These are phyloP conservation scores for Yponomeuta cagnagella DNA, from an alignment of 2,888 invertebrate genomes.

Conservation along the genomic window DNA sequence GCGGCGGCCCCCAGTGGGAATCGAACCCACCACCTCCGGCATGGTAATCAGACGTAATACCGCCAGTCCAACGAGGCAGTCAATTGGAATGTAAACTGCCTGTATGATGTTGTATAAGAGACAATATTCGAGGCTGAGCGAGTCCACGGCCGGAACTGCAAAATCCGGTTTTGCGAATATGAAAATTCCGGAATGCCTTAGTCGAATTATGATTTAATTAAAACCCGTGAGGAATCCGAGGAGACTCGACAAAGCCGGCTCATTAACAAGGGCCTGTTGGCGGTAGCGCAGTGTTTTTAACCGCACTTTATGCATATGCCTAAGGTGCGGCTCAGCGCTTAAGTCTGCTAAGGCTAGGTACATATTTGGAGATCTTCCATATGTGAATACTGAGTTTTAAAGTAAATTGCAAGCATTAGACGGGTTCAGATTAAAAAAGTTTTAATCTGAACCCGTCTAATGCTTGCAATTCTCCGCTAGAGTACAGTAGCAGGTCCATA, in stretches of 20 bases:
- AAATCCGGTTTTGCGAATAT: not conserved
- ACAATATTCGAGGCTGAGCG: not conserved
- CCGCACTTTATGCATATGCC: slow-evolving; percentile 12
- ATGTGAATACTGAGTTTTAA: not conserved
- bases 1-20: too few species aligned
- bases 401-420: too few species aligned
- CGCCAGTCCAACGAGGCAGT: too few species aligned
- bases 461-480: too few species aligned
- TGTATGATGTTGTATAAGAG: not conserved
- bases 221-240: slow-evolving; percentile 8
- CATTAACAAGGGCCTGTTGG: slow-evolving; percentile 6
- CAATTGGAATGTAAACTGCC: too few species aligned
- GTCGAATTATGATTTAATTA: slow-evolving; percentile 14
- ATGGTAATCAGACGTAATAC: too few species aligned
- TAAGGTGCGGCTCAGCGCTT: not conserved
- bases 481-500: too few species aligned
- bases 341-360: slow-evolving; percentile 25
- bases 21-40: too few species aligned
- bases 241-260: slow-evolving; percentile 1
- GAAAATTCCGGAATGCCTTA: not conserved
- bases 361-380: slow-evolving; percentile 16
- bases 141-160: not conserved
- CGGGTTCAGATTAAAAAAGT: too few species aligned
- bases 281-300: slow-evolving; percentile 5
- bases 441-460: too few species aligned